A percentile compares a stretch with the other conserved stretches of the same genome.
These are phyloP conservation scores for Petrocephalus sullivani DNA, from an alignment of 2,797 vertebrate species.

Conservation along the genomic window DNA sequence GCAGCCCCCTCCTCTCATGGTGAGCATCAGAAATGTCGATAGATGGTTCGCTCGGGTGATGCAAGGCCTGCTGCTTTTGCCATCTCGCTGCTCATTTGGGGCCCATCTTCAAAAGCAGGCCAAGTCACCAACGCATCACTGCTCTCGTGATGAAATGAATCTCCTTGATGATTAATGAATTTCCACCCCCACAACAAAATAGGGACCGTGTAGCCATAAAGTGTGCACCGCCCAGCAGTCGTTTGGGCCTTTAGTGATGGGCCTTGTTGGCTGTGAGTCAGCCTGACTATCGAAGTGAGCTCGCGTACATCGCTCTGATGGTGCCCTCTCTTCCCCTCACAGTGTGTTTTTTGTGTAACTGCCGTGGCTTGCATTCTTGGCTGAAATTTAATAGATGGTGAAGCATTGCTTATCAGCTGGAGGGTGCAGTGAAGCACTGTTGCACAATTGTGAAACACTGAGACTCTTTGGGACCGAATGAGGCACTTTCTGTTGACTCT, in stretches of 20 bases:
- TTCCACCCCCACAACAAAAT: not conserved
- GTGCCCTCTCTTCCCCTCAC: not conserved
- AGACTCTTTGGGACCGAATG: not conserved
- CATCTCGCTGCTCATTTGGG: not conserved
- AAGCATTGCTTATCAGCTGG: not conserved
- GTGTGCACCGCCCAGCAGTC: not conserved
- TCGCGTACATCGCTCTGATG: not conserved
- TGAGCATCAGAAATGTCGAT: slow-evolving; percentile 64
- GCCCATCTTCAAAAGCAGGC: not conserved
- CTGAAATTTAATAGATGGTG: not conserved
- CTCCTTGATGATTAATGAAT: not conserved
- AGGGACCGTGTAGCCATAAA: not conserved
- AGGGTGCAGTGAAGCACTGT: not conserved
- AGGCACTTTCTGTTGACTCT: not conserved
- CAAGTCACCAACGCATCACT: not conserved
- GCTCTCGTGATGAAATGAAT: not conserved
- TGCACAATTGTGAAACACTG: not conserved
- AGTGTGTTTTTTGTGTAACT: not conserved
- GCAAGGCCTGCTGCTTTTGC: not conserved
- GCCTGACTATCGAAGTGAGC: too few relatives aligned
- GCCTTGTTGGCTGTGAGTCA: not conserved
- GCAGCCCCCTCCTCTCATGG: slow-evolving; percentile 48
- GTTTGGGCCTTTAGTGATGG: not conserved
- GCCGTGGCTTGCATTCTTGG: not conserved
- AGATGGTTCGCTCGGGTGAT: slow-evolving; percentile 57